Evolutionary conservation across 2,888 invertebrate species (phyloP), one percentile per base, ranked within the genome.

Genomic region (Chloroclystis v-ata): DNA sequence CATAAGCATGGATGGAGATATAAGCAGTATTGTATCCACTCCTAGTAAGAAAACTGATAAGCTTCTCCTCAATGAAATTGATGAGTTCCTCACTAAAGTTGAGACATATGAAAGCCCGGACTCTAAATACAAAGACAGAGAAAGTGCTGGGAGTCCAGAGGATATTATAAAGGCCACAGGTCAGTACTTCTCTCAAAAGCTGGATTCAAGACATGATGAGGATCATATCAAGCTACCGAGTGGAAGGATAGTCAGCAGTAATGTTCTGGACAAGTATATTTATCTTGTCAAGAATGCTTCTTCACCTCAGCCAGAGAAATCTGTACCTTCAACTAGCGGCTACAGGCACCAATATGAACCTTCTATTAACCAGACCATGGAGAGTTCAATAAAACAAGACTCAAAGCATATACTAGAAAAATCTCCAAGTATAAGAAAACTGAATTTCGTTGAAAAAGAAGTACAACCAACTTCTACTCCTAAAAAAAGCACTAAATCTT

Each of bases 11-110:
- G 88, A 87, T 53, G 86, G 83, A 13, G 85, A 88, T 51, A 70
- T 85, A 20, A 88, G 86, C 55, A 85, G 84, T 56, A 84, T 84
- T 56, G 75, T 79, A 1, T 84, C 83, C 38, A 82, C 87, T 35
- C 86, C 88, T 6, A 82, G 73, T 59, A 87, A 86, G 60, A 82
- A 79, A 42, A 81, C 80, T 54, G 89, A 89, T 48, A 82, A 79
- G 52, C 60, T 86, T 6, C 69, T 89, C 28, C 63, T 89, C 0
- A 72, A 80, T 59, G 89, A 89, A 78, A 89, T 89, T 52, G 89
- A 89, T 53, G 83, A 86, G 44, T 89, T 87, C 54, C 61, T 88
- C 8, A 83, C 75, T 25, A 86, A 80, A 74, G 83, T 87, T 1
- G 86, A 89, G 39, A 68, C 74, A 2, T 87, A 85, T 49, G 84